phyloP scores from a whole-genome alignment of 2,113 vertebrate species.

The Sus scrofa region T2T-Sscrofa CM000813.6:138312501-138313000 shows the following conservation, averaged over 20 bases:
- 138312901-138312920: background rate
- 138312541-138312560: background rate
- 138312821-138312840: background rate
- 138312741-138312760: background rate
- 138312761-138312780: background rate
- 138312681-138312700: background rate
- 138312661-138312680: background rate
- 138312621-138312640: background rate
- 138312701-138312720: background rate
- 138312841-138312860: conserved; percentile 2
- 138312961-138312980: background rate
- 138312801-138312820: background rate
- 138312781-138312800: background rate
- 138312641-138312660: background rate
- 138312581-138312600: background rate
- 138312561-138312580: background rate
- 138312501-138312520: background rate
- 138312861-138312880: background rate
- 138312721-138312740: background rate
- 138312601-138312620: background rate
- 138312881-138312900: background rate
- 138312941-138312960: background rate
- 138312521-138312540: background rate
- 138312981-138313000: background rate
- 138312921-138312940: background rate